Conservation (phyloP, 1,140 invertebrate genomes). For the Pteromalus puparum region DNA sequence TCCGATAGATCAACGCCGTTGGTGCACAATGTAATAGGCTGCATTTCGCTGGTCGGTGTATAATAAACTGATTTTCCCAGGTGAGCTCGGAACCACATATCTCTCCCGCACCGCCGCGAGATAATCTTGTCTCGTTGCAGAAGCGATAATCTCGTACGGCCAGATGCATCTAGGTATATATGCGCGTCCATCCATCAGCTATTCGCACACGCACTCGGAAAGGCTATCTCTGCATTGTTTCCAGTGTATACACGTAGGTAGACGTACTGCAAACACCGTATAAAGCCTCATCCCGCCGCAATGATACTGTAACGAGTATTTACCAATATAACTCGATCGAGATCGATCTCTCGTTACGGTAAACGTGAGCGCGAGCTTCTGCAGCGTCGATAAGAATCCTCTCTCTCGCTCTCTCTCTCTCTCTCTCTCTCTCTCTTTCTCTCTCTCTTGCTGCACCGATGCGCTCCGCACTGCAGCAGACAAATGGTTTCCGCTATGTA, state of each 20-base stretch:
- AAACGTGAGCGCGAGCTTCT: background rate
- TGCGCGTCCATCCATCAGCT: background rate
- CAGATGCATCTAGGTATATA: no score
- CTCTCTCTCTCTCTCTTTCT: no score
- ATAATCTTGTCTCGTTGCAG: conserved; percentile 25
- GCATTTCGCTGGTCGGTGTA: background rate
- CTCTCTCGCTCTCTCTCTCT: no score
- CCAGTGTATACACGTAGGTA: background rate
- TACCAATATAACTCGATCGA: conserved; percentile 33
- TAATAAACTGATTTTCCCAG: conserved; percentile 19
- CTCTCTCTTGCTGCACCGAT: background rate
- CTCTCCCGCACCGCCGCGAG: background rate
- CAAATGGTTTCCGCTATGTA: conserved; percentile 46
- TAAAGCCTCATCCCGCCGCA: background rate
- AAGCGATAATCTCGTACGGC: conserved; percentile 15
- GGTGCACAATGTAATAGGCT: no score
- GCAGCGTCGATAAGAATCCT: background rate
- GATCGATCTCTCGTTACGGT: conserved; percentile 42
- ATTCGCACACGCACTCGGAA: background rate
- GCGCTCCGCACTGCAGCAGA: background rate
- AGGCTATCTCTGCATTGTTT: background rate
- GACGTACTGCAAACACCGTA: background rate
- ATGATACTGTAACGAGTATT: conserved; percentile 34
- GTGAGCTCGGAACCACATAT: conserved; percentile 16
- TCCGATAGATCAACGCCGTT: background rate